Conservation (phyloP, 2,797 vertebrate genomes). For the Spea hammondii region DNA sequence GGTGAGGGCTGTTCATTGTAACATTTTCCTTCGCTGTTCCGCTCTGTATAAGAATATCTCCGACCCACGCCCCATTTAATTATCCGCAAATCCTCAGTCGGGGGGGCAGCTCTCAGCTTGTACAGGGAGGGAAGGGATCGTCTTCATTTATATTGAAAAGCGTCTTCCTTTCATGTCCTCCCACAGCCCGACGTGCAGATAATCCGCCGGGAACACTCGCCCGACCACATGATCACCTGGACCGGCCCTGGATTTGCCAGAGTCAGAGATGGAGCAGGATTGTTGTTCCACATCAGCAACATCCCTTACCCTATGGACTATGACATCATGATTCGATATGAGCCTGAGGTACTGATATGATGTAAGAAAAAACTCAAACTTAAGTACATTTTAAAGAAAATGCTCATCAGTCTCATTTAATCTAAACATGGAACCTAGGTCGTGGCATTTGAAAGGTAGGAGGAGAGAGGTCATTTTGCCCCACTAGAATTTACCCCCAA, state of each 20-base stretch:
- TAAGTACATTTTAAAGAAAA: background rate
- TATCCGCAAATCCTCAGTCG: constrained; percentile 26
- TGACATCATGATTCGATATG: constrained; percentile 82
- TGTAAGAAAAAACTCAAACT: background rate
- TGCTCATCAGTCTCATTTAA: no score
- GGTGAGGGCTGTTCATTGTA: no score
- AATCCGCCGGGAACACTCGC: constrained; percentile 61
- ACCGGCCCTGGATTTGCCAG: constrained; percentile 78
- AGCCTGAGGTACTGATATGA: constrained; percentile 74
- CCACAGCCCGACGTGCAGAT: constrained; percentile 72
- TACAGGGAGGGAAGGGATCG: background rate
- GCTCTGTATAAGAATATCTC: background rate
- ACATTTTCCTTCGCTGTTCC: no score
- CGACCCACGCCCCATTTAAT: constrained; percentile 11
- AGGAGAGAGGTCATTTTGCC: no score
- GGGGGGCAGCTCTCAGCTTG: constrained; percentile 25
- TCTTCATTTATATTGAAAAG: background rate
- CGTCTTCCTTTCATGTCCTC: constrained; percentile 13
- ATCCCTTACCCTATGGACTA: constrained; percentile 86
- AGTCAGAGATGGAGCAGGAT: constrained; percentile 79
- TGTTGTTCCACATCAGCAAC: constrained; percentile 76
- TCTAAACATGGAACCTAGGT: no score
- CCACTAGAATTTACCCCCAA: no score
- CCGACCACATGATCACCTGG: constrained; percentile 74
- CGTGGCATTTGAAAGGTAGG: no score